These are phyloP conservation scores for Stenodera caucasica DNA, from an alignment of 2,888 invertebrate genomes.

Conservation along the genomic window DNA sequence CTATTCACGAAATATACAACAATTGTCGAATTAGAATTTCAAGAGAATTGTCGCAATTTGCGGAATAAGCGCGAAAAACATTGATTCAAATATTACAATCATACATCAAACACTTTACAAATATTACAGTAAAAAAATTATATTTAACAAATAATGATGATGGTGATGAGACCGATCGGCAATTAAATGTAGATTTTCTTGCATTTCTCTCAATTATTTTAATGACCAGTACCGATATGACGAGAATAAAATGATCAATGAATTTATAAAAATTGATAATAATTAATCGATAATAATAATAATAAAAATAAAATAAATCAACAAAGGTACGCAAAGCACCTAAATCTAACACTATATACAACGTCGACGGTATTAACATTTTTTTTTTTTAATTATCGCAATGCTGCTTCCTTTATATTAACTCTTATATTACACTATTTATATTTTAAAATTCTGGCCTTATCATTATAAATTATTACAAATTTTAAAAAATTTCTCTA, in stretches of 20 bases:
- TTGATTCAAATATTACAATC: slow-evolving; percentile 29
- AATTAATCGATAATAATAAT: slow-evolving; percentile 47
- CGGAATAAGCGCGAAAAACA: slow-evolving; percentile 31
- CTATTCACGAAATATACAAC: slow-evolving; percentile 17
- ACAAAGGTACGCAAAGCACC: slow-evolving; percentile 54
- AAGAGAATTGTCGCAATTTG: slow-evolving; percentile 16
- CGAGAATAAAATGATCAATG: slow-evolving; percentile 51
- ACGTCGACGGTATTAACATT: slow-evolving; percentile 42
- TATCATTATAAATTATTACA: slow-evolving; percentile 46
- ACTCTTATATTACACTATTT: slow-evolving; percentile 52
- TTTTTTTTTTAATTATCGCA: slow-evolving; percentile 39
- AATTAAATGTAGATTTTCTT: slow-evolving; percentile 38
- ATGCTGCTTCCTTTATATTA: slow-evolving; percentile 44
- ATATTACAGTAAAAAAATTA: slow-evolving; percentile 47
- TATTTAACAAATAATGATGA: slow-evolving; percentile 46
- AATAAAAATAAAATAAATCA: slow-evolving; percentile 45
- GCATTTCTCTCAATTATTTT: slow-evolving; percentile 18
- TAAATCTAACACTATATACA: slow-evolving; percentile 50
- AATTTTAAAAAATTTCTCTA: slow-evolving; percentile 45
- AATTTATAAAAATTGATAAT: slow-evolving; percentile 42
- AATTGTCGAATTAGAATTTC: slow-evolving; percentile 13
- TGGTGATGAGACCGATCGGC: slow-evolving; percentile 38
- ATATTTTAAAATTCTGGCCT: slow-evolving; percentile 46
- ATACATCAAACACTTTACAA: slow-evolving; percentile 46
- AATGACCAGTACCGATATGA: slow-evolving; percentile 56